These are phyloP conservation scores for Dicycla oo DNA, from an alignment of 2,888 invertebrate genomes.

Conservation along the genomic window DNA sequence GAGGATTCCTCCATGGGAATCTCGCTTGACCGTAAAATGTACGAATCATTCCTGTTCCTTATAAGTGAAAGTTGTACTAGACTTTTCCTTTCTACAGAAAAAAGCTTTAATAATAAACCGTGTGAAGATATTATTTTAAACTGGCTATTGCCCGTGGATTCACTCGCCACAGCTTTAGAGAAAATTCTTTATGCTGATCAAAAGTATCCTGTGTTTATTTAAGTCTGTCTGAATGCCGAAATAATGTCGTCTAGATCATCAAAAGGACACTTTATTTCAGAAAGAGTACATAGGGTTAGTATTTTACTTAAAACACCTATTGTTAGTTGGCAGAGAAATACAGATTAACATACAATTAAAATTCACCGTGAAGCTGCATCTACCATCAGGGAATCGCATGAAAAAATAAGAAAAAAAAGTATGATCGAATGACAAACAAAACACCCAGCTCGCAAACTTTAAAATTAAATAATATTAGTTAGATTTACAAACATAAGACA, in stretches of 20 bases:
- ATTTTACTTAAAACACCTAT: no score
- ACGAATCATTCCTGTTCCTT: constrained; percentile 69
- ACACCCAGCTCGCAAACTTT: no score
- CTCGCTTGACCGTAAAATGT: constrained; percentile 74
- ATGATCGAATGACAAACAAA: no score
- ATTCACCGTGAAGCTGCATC: no score
- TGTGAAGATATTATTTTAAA: constrained; percentile 18
- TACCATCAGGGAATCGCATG: no score
- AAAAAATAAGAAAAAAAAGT: no score
- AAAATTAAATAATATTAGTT: not conserved
- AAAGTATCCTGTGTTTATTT: not conserved
- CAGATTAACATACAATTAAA: no score
- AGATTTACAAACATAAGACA: not conserved
- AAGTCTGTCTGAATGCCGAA: no score
- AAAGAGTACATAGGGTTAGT: no score
- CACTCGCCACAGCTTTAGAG: not conserved
- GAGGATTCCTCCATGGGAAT: constrained; percentile 69
- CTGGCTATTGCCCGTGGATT: not conserved
- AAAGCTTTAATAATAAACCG: constrained; percentile 37
- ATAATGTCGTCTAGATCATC: not conserved
- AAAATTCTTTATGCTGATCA: not conserved
- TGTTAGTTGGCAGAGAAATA: no score
- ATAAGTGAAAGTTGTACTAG: constrained; percentile 75
- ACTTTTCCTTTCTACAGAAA: constrained; percentile 76
- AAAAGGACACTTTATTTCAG: no score